Base-by-base conservation (phyloP, 2,888 invertebrate genomes). In the Scrobipalpa costella region DNA sequence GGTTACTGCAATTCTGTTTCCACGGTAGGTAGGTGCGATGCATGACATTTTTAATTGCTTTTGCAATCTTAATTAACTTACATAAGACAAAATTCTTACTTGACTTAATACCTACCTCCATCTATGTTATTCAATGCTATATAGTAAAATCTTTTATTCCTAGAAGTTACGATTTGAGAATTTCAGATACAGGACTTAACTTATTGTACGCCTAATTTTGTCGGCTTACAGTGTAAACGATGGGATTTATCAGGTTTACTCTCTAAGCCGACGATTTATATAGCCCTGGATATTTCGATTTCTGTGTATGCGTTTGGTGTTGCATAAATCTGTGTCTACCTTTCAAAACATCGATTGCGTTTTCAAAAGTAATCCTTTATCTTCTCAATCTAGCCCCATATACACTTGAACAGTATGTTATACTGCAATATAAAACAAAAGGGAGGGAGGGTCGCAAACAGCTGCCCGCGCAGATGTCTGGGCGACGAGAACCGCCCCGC, bases 391-490 rank as follows among this genome's bases (percentile, higher is more conserved):
- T 58, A 17, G 40, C 11, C 59, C 33, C 13, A 27, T 34, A 33
- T 55, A n/a, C 9, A 17, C 17, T 17, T 49, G 17, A 49, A 49
- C 40, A 13, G 13, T 17, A 50, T 50, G 33, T 55, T 55, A n/a
- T 55, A 27, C 27, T 27, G 6, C n/a, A n/a, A 33, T 59, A 27
- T 75, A 76, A 79, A 82, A 83, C 81, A 83, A 82, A 77, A 76
- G 70, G 64, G 74, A 75, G 81, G 77, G 81, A 73, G 80, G 79
- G 72, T 47, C 64, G 64, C 61, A 67, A 72, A 78, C 80, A 83
- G 85, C 83, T 82, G 84, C 81, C 71, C 72, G 76, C 78, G 81
- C 84, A 84, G 81, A 84, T 82, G 83, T 15, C 55, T 47, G 75
- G 64, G 55, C 50, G 65, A 66, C 69, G 71, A 72, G 74, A 73